These are phyloP conservation scores for Chrysocyon brachyurus DNA, from an alignment of 2,797 vertebrate genomes.

Conservation along the genomic window DNA sequence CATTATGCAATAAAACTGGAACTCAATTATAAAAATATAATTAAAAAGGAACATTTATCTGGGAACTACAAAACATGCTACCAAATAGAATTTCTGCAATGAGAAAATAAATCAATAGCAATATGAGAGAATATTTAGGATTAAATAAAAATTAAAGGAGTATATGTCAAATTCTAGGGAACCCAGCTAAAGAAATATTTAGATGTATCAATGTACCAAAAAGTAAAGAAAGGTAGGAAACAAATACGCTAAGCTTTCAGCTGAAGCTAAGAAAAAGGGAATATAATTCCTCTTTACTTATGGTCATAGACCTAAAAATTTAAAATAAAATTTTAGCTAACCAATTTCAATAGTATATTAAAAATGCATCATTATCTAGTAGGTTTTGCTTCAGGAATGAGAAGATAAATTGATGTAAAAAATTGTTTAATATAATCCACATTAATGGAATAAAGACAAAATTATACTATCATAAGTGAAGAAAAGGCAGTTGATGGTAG, in stretches of 20 bases:
- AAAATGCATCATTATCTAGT: not conserved
- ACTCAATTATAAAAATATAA: not conserved
- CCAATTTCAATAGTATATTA: not conserved
- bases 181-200: not conserved
- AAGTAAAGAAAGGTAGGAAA: not conserved
- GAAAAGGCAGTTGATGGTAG: not conserved
- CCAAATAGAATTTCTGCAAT: not conserved
- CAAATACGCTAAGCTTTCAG: not conserved
- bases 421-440: not conserved
- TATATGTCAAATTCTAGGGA: not conserved
- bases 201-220: not conserved
- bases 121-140: not conserved
- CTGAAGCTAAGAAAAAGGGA: not conserved
- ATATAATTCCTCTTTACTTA: not conserved
- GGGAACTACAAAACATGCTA: not conserved
- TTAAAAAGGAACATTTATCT: not conserved
- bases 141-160: not conserved
- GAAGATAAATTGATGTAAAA: conserved; percentile 9
- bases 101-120: not conserved
- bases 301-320: not conserved
- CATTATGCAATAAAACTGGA: not conserved
- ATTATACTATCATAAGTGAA: not conserved
- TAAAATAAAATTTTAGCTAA: not conserved
- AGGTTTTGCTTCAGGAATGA: not conserved
- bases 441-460: not conserved